phyloP scores from a whole-genome alignment of 2,113 vertebrate species.

The Podilymbus podiceps region DNA sequence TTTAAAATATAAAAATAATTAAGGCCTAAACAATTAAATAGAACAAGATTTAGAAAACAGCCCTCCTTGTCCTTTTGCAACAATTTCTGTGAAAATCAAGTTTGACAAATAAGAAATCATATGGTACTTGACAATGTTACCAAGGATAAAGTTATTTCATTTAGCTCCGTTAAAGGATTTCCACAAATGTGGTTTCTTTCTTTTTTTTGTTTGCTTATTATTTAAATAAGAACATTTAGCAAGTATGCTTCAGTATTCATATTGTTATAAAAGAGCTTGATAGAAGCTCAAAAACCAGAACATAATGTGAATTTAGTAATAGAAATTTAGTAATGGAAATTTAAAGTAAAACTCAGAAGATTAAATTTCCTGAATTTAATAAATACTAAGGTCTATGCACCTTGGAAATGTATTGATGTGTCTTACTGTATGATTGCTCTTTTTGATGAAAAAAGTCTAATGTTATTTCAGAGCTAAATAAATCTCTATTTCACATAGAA shows the following conservation, averaged over 20 bases:
- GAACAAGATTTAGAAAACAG: not conserved
- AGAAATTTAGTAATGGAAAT: not conserved
- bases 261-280: no score
- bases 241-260: not conserved
- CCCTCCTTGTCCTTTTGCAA: not conserved
- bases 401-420: not conserved
- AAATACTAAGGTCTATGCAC: not conserved
- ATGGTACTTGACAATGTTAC: not conserved
- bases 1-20: not conserved
- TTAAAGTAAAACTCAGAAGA: not conserved
- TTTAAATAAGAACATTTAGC: not conserved
- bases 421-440: not conserved
- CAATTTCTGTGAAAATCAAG: not conserved
- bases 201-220: not conserved
- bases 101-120: not conserved
- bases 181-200: not conserved
- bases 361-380: not conserved
- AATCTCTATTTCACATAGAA: not conserved
- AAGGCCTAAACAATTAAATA: not conserved
- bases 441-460: not conserved
- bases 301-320: no score
- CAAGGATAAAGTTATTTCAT: not conserved
- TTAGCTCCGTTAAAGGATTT: not conserved
- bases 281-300: no score
- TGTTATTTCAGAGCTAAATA: not conserved